These are phyloP conservation scores for Caenorhabditis wallacei DNA, from an alignment of 2,888 invertebrate genomes.

Conservation along the genomic window DNA sequence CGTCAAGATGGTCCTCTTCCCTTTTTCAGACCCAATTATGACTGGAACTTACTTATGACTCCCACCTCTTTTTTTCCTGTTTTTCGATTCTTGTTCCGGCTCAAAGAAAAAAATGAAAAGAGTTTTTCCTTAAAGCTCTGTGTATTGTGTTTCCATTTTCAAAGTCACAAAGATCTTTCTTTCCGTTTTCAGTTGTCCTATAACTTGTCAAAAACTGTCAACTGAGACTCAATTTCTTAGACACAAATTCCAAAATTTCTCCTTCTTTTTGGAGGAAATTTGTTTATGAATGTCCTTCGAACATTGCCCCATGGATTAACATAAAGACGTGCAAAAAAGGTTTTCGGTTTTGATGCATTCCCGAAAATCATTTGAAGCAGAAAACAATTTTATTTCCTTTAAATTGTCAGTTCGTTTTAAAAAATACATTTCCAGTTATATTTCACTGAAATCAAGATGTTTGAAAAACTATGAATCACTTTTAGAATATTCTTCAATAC, in stretches of 20 bases:
- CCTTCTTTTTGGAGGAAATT: neutral
- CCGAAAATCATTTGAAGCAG: neutral
- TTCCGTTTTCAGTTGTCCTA: neutral
- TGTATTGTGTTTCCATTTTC: neutral
- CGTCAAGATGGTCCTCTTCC: slow-evolving; percentile 4
- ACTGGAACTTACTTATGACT: slow-evolving; percentile 10
- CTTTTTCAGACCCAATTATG: slow-evolving; percentile 19
- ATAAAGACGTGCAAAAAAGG: slow-evolving; percentile 17
- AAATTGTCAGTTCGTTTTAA: neutral
- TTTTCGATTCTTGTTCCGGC: neutral
- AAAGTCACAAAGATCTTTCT: neutral
- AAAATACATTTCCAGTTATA: neutral
- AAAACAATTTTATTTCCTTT: neutral
- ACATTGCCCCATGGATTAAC: slow-evolving; percentile 15
- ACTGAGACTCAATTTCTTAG: neutral
- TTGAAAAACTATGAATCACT: slow-evolving; percentile 2
- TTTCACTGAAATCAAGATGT: neutral
- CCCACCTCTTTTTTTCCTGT: neutral
- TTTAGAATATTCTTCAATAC: neutral
- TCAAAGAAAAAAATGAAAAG: slow-evolving; percentile 30
- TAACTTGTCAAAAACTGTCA: neutral
- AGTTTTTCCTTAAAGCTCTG: slow-evolving; percentile 11
- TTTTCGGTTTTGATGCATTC: neutral
- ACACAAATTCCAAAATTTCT: neutral
- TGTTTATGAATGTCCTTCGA: slow-evolving; percentile 18